Evolutionary conservation across 92 coral and sea anemone genomes (phyloP), one percentile per base, ranked within the genome.

Genomic region (Epizoanthus rinbou): DNA sequence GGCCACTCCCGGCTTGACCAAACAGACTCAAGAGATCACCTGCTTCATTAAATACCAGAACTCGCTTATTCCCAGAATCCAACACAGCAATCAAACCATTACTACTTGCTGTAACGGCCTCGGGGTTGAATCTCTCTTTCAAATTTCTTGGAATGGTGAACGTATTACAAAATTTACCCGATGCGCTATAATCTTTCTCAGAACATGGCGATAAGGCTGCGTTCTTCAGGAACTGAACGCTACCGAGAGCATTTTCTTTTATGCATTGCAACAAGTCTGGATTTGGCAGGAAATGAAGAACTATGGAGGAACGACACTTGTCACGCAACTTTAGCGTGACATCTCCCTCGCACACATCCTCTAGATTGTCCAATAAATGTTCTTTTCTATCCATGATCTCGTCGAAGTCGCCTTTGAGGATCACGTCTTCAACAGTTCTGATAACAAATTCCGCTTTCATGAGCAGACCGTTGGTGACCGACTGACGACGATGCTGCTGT

Each of bases 301-400:
- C 78, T 3, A 73, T 73, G 5, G 78, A 52, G 8, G 78, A 73
- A 0, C 78, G 78, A 3, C 78, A 73, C 63, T 73, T 73, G 41
- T 73, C 78, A 73, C 78, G 62, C 78, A 73, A 73, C 59, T 24
- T 8, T n/a, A 33, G 31, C 43, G 31, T 21, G 43, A 73, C 37
- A 16, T 73, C 78, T 73, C 78, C 78, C 78, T 73, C 78, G 28
- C 78, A 73, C 45, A 73, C 63, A 73, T 73, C 78, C 8, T 73
- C 78, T 35, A 73, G 28, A 52, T 73, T 73, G 78, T 50, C 28
- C 17, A 73, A 18, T 52, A 73, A 13, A n/a, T 73, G 78, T 4
- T 73, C 78, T 52, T 73, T 73, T 73, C 78, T 73, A n/a, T 73
- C 78, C 21, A 67, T 16, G 11, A 67, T 67, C 6, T 67, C 72